phyloP scores from a whole-genome alignment of 1,140 invertebrate species.

The Leptinotarsa undecemlineata region DNA sequence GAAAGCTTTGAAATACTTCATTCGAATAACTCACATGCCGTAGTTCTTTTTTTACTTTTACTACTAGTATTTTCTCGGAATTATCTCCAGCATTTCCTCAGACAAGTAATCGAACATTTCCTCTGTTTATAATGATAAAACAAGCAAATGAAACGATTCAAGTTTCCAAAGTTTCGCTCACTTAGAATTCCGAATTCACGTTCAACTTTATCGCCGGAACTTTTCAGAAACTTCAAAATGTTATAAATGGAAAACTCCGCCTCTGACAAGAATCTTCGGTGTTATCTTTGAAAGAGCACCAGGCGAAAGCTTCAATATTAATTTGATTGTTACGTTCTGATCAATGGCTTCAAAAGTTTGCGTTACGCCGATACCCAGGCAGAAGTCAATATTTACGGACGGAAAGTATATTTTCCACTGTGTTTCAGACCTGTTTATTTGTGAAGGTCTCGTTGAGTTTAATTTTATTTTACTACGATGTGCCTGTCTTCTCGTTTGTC shows the following conservation, averaged over 20 bases:
- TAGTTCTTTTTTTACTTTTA: no score
- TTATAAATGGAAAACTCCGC: slow-evolving; percentile 2
- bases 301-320: neutral
- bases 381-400: neutral
- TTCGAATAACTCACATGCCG: no score
- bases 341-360: neutral
- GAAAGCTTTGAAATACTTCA: no score
- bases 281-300: neutral
- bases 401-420: neutral
- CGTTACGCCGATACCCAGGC: neutral
- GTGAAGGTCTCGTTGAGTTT: neutral
- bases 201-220: neutral
- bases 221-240: neutral
- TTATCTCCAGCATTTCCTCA: no score
- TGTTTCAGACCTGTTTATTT: neutral
- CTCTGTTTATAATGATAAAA: no score
- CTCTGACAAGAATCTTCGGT: neutral
- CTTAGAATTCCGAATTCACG: neutral
- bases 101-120: no score
- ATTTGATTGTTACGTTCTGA: slow-evolving; percentile 5
- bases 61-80: no score
- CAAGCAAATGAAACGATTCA: neutral
- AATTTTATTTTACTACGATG: neutral
- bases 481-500: neutral
- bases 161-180: neutral